Conservation (phyloP, 2,113 vertebrate species). For the Herpetotheres cachinnans region DNA sequence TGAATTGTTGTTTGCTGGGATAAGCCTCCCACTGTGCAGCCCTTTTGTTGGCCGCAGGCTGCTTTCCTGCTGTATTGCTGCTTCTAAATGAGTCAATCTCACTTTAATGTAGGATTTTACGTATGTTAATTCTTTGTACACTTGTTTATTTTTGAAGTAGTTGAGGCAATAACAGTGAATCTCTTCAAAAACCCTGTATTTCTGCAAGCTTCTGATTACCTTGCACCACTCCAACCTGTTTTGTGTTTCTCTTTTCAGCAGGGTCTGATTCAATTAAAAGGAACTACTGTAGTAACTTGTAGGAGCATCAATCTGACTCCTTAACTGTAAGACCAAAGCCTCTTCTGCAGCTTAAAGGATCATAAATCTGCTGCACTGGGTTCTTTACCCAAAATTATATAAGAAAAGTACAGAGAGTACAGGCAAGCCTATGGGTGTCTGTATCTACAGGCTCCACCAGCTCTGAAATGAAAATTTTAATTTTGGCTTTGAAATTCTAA, state of each 20-base stretch:
- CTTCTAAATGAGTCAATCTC: slow-evolving; percentile 10
- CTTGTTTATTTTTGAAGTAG: slow-evolving; percentile 3
- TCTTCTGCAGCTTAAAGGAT: not conserved
- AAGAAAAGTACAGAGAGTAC: not conserved
- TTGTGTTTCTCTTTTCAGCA: not conserved
- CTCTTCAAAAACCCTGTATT: not conserved
- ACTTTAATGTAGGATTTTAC: not conserved
- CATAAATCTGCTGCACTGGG: not conserved
- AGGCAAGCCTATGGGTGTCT: not conserved
- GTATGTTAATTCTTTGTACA: not conserved
- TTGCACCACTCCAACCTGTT: not conserved
- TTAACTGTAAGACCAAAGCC: not conserved
- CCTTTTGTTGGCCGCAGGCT: slow-evolving; percentile 4
- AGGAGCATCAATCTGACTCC: not conserved
- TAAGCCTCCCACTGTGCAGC: slow-evolving; percentile 8
- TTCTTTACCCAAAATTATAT: not conserved
- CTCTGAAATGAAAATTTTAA: not conserved
- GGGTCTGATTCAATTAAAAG: not conserved
- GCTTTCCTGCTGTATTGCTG: not conserved
- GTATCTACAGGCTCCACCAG: not conserved
- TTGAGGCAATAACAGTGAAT: slow-evolving; percentile 13
- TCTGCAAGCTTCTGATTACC: not conserved
- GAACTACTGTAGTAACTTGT: not conserved
- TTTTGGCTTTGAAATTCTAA: not conserved
- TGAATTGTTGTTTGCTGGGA: slow-evolving; percentile 38